phyloP scores from a whole-genome alignment of 2,888 invertebrate species.

The Microplitis manilae region DNA sequence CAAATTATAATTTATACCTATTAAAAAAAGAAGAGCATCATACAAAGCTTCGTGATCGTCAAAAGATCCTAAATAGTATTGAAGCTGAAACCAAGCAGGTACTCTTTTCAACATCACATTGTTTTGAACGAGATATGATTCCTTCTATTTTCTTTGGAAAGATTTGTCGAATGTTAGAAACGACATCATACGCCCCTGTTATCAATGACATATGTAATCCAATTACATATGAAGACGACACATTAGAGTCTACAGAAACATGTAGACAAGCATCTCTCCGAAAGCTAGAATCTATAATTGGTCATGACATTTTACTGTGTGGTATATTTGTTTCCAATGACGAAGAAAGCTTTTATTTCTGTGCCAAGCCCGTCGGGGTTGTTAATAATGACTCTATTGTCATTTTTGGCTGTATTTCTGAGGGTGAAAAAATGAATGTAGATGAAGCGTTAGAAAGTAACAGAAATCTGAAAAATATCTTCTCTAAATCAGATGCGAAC shows the following conservation, averaged over 20 bases:
- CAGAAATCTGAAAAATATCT: too few relatives aligned
- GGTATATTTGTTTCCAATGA: background rate
- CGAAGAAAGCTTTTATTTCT: background rate
- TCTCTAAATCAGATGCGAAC: too few relatives aligned
- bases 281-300: too few relatives aligned
- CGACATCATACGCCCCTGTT: background rate
- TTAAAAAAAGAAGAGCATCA: background rate
- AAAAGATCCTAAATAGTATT: background rate
- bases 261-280: too few relatives aligned
- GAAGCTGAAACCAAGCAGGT: background rate
- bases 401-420: background rate
- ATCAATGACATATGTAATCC: background rate
- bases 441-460: background rate
- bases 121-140: background rate
- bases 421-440: background rate
- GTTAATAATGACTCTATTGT: background rate
- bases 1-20: background rate
- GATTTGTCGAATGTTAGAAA: background rate
- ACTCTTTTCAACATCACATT: background rate
- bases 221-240: background rate
- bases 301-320: background rate
- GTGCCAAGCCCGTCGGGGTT: background rate
- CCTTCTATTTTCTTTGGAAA: background rate
- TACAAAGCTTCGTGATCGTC: background rate
- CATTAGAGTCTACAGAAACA: too few relatives aligned